These are phyloP conservation scores for Boulengeromyrus knoepffleri DNA, from an alignment of 2,113 vertebrate species.

Conservation along the genomic window DNA sequence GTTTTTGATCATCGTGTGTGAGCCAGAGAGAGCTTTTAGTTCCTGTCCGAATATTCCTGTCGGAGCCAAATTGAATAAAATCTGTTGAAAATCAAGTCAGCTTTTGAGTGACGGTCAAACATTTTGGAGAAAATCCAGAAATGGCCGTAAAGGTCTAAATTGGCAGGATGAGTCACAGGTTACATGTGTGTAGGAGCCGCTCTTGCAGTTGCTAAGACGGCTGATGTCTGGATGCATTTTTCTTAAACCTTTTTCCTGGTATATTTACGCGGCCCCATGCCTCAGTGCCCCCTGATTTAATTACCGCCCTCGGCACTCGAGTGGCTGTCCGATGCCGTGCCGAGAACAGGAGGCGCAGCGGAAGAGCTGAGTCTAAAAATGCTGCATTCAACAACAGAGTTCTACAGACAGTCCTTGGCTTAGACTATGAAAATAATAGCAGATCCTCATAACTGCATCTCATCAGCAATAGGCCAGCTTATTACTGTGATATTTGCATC, in stretches of 20 bases:
- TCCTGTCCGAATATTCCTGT: not conserved
- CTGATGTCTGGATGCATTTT: not conserved
- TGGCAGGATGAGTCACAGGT: not conserved
- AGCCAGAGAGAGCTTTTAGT: not conserved
- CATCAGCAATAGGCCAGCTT: conserved; percentile 37
- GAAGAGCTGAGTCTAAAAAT: not conserved
- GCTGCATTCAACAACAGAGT: conserved; percentile 19
- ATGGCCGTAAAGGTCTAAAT: not conserved
- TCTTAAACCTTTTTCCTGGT: not conserved
- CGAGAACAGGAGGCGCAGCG: not conserved
- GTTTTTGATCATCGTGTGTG: not conserved
- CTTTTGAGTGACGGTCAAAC: not conserved
- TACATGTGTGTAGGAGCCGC: not conserved
- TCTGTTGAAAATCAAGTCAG: not conserved
- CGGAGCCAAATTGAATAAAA: not conserved
- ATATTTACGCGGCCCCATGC: not conserved
- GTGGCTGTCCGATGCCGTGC: not conserved
- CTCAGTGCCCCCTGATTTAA: not conserved
- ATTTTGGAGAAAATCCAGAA: not conserved
- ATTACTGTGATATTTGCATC: not conserved
- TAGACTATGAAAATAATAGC: conserved; percentile 36
- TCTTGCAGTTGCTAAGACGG: not conserved
- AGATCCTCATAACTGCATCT: conserved; percentile 22
- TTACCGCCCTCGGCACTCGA: not conserved
- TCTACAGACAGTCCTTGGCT: conserved; percentile 37